Percentiles rank a stretch among this genome's conserved stretches.
Evolutionary conservation across 1,140 invertebrate genomes (phyloP).

Genomic region (Bathynomus jamesi): DNA sequence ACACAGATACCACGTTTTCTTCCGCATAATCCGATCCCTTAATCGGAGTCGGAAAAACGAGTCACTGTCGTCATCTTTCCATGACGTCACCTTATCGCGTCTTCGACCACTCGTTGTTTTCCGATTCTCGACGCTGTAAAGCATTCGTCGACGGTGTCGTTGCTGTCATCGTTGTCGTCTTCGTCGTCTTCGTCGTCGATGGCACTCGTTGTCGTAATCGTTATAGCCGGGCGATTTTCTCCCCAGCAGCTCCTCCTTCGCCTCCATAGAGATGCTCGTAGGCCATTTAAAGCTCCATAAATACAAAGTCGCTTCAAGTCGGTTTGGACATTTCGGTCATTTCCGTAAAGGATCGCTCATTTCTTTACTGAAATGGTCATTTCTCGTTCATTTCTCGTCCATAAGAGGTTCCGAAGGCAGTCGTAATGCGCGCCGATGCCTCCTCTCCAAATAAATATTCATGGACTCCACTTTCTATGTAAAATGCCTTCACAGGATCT

Average conservation of each 20-base stretch:
- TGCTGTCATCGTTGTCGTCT: no score
- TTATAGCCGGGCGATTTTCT: not conserved
- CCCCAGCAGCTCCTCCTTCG: not conserved
- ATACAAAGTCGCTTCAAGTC: not conserved
- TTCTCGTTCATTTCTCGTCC: not conserved
- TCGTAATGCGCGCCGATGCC: not conserved
- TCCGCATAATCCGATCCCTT: no score
- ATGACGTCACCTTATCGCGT: no score
- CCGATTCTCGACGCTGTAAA: no score
- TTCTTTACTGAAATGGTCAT: not conserved
- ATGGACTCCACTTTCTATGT: not conserved
- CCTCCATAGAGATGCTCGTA: not conserved
- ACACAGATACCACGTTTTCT: no score
- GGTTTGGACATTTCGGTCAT: not conserved
- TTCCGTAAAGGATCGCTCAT: not conserved
- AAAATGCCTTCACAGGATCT: not conserved
- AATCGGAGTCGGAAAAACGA: no score
- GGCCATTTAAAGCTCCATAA: not conserved
- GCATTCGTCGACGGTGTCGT: no score
- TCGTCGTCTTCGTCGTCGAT: no score
- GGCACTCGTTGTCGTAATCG: not conserved
- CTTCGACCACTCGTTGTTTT: no score
- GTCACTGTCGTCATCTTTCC: no score
- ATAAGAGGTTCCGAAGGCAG: not conserved
- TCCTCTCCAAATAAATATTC: not conserved